These are phyloP conservation scores for Eustalomyia histrio DNA, from an alignment of 2,888 invertebrate genomes.

Conservation along the genomic window DNA sequence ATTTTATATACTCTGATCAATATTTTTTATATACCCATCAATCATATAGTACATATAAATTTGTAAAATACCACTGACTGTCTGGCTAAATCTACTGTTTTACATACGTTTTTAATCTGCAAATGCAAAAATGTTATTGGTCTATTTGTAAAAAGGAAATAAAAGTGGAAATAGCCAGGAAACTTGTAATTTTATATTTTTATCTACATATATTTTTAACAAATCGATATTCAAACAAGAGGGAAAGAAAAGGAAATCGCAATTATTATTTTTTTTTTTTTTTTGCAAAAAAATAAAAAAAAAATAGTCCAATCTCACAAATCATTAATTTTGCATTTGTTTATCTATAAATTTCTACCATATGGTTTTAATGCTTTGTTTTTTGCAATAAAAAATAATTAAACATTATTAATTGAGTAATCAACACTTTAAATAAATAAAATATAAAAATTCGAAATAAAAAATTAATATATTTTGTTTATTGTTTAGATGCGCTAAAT, in stretches of 20 bases:
- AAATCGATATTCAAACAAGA: not conserved
- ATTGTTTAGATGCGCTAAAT: constrained; percentile 11
- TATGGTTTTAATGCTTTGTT: constrained; percentile 19
- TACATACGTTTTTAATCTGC: not conserved
- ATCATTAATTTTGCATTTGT: not conserved
- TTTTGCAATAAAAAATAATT: not conserved
- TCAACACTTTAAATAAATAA: constrained; percentile 23
- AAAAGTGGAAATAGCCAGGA: not conserved
- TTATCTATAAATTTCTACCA: constrained; percentile 13
- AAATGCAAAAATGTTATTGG: not conserved
- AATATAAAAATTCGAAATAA: not conserved
- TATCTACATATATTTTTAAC: not conserved
- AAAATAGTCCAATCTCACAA: not conserved
- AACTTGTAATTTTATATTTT: not conserved
- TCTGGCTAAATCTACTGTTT: not conserved
- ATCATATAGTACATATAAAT: not conserved
- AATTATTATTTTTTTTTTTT: not conserved
- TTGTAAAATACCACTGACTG: not conserved
- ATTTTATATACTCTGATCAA: not conserved
- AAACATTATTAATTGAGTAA: constrained; percentile 27
- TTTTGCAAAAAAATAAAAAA: no score
- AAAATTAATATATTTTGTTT: not conserved
- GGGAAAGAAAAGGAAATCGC: not conserved
- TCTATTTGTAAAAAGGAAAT: not conserved
- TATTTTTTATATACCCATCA: not conserved